Evolutionary conservation across 2,797 vertebrate species (phyloP), one percentile per base, ranked within the genome.

Genomic region (Thunnus albacares): DNA sequence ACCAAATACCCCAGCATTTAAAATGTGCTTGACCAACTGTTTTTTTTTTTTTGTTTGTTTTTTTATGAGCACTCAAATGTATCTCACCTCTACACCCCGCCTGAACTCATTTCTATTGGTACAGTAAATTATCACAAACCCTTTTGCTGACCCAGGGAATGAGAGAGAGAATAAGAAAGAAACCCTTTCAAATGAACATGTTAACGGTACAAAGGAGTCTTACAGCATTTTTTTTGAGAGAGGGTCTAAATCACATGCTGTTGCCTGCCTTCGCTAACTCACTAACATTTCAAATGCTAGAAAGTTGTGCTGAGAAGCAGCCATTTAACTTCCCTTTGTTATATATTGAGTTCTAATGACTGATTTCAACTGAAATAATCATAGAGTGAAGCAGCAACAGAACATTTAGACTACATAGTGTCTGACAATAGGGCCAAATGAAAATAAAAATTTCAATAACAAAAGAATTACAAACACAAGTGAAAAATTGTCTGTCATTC

Each of bases 91-190:
- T 14, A 10, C 51, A 11, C 30, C 35, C 53, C 0, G 0, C 41
- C 64, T 43, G 9, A 77, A 75, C 76, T 77, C n/a, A 64, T 13
- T 59, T 75, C 14, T 68, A 8, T 56, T 53, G 14, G 20, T 53
- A 38, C 55, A 59, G 55, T 80, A 78, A 86, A 80, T 69, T 74
- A 57, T 52, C 66, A 28, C 41, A 59, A 60, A 8, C 41, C 67
- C 57, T 26, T 69, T 61, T 49, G 51, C 35, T 69, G 87, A 6
- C n/a, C 14, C 9, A 33, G 52, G 45, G 35, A 78, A 72, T 52
- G 53, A 57, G 22, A 68, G 61, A 14, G 35, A 30, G 47, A 14
- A 17, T 53, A 15, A 20, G 28, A 26, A 51, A 68, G 43, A 51
- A 51, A 60, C 33, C 3, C 2, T 65, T 74, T 70, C 75, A 6